Evolutionary conservation across 2,888 invertebrate genomes (phyloP), one percentile per base, ranked within the genome.

Genomic region (Pecten maximus): DNA sequence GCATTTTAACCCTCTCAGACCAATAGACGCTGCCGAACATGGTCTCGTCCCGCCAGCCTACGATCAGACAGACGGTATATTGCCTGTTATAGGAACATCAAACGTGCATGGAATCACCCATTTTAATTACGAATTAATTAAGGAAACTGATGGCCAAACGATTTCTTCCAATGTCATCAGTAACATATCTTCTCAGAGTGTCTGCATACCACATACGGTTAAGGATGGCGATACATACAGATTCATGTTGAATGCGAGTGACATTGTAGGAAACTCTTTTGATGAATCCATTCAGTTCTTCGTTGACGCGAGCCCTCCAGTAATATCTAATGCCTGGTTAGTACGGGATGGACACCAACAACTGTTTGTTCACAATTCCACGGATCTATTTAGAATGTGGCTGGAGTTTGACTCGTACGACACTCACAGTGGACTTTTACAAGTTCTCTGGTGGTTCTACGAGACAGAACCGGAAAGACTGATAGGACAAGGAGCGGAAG

Each of bases 341-440:
- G 89, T 90, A 1, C 93, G 92, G 23, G 91, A 90, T 12, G 92
- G 88, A 8, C 89, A 93, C 8, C 91, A 91, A 40, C 44, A 89
- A 35, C 28, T 94, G 35, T 93, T 91, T 91, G 94, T 94, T 6
- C 94, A 94, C 87, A 90, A 91, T 87, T 87, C 90, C 86, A 92
- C 88, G 39, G 94, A 95, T 87, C 91, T 95, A 28, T 93, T 93
- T 16, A 91, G 88, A n/a, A 93, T 94, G 93, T 86, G 54, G 40
- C 44, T 95, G 0, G 89, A 91, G 48, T 93, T 94, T 88, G 91
- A 93, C 39, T 92, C 93, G 16, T 89, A 91, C 16, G 94, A 95
- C 89, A 88, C 89, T 15, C 94, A 95, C 89, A 94, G 94, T 74
- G 94, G 94, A 19, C 74, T 95, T 74, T 6, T 74, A 74, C 74